Evolutionary conservation across 2,797 vertebrate genomes (phyloP), one percentile per base, ranked within the genome.

Genomic region (Sciurus vulgaris): DNA sequence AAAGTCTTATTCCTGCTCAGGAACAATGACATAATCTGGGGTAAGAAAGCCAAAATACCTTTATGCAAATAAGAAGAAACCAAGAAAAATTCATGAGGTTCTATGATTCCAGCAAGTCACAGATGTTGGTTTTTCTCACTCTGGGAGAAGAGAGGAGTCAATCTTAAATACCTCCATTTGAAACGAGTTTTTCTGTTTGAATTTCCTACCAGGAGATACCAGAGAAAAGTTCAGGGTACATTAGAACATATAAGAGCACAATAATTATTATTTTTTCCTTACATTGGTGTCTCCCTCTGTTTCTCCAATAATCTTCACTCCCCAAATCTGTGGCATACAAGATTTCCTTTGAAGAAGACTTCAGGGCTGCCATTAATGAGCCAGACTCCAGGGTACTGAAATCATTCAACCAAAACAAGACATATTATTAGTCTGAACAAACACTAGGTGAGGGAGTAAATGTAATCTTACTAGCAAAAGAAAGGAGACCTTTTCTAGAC

Each of bases 341-440:
- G 18, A 54, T 86, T 63, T 86, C n/a, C 65, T 89, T 74, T 56
- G 82, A 79, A 59, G 30, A 6, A 72, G 41, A 0, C 65, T 49
- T 47, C 65, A 73, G 35, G 85, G 44, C 76, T 94, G 59, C 47
- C 47, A 26, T 93, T 63, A 91, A 49, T 70, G 74, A 97, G 51
- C 24, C 41, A 86, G 44, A 86, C 18, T 83, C 78, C 9, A 59
- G 41, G 35, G 59, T 33, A 33, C 79, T 44, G 61, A 93, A 96
- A 79, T 83, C 86, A 91, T 86, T 82, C 78, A 96, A 59, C 20
- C 65, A 84, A 89, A 47, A 91, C 38, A 94, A 84, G 79, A 30
- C 18, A 11, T 44, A 94, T 76, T 94, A 86, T 90, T 86, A 83
- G 47, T 28, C 3, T 28, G 33, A 41, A 44, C 30, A 83, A 44